Evolutionary conservation across 2,797 vertebrate genomes (phyloP).

Genomic region (Onychomys leucogaster): DNA sequence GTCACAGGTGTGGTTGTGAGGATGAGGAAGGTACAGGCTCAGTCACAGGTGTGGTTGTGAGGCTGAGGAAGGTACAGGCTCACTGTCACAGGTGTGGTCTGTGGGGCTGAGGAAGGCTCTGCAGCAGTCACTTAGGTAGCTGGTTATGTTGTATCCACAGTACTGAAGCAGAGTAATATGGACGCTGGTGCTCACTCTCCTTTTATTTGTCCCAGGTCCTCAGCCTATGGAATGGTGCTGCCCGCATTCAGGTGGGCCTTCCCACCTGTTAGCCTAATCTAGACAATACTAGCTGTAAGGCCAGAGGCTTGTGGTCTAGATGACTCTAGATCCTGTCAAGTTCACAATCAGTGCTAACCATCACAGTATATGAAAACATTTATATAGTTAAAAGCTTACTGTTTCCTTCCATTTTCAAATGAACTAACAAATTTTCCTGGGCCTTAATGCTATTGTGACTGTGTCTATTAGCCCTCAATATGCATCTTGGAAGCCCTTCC

Average conservation of each 20-base stretch:
- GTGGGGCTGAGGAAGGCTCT: neutral
- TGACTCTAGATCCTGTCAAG: neutral
- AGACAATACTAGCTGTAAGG: neutral
- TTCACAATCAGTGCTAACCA: neutral
- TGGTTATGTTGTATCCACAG: neutral
- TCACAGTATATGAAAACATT: neutral
- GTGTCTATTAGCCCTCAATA: neutral
- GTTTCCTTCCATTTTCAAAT: slow-evolving; percentile 12
- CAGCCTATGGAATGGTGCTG: neutral
- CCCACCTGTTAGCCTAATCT: neutral
- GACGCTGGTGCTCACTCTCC: neutral
- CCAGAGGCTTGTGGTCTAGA: neutral
- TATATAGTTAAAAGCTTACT: neutral
- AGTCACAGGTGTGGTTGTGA: no score
- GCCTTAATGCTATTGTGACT: neutral
- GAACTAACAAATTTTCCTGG: neutral
- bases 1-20: no score
- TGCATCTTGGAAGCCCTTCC: neutral
- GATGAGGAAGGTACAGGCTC: no score
- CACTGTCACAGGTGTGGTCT: no score
- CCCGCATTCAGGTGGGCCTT: neutral
- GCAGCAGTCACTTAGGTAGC: neutral
- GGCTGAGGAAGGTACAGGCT: no score
- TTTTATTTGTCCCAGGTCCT: neutral
- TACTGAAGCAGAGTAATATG: neutral